Conservation (phyloP, 2,888 invertebrate genomes). For the Augochlorella aurata region DNA sequence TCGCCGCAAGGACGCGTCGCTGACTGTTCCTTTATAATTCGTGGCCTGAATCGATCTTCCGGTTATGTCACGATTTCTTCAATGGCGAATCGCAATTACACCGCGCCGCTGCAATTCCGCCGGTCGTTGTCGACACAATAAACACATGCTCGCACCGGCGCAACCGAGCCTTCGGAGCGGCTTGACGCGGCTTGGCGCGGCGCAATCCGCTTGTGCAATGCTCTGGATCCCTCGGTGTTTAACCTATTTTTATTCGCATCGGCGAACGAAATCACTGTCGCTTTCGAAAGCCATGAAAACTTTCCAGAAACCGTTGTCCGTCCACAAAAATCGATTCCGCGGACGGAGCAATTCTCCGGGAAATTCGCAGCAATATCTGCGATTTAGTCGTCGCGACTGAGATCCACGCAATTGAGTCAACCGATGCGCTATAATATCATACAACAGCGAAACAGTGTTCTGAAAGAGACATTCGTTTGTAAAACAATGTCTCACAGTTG, state of each 20-base stretch:
- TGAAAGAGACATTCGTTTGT: not conserved
- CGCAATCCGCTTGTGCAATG: constrained; percentile 44
- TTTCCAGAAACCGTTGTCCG: not conserved
- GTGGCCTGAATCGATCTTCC: constrained; percentile 56
- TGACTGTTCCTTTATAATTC: constrained; percentile 35
- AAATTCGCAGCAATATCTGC: no score
- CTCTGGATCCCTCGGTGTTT: constrained; percentile 24
- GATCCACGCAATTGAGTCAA: no score
- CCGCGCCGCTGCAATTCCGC: constrained; percentile 28
- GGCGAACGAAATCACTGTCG: not conserved
- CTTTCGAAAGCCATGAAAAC: not conserved
- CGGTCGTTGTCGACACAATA: constrained; percentile 29
- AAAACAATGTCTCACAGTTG: not conserved
- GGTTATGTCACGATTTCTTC: constrained; percentile 59
- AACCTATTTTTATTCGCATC: constrained; percentile 19
- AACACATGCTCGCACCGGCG: constrained; percentile 31
- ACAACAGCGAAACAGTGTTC: not conserved
- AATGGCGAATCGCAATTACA: constrained; percentile 54
- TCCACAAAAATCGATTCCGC: not conserved
- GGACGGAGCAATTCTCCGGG: not conserved
- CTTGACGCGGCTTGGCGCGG: no score
- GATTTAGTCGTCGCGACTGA: no score
- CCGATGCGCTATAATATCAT: no score
- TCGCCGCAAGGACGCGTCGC: constrained; percentile 31
- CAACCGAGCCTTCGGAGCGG: not conserved